Evolutionary conservation across 1,140 invertebrate species (phyloP).

Genomic region (Lepidurus packardi): DNA sequence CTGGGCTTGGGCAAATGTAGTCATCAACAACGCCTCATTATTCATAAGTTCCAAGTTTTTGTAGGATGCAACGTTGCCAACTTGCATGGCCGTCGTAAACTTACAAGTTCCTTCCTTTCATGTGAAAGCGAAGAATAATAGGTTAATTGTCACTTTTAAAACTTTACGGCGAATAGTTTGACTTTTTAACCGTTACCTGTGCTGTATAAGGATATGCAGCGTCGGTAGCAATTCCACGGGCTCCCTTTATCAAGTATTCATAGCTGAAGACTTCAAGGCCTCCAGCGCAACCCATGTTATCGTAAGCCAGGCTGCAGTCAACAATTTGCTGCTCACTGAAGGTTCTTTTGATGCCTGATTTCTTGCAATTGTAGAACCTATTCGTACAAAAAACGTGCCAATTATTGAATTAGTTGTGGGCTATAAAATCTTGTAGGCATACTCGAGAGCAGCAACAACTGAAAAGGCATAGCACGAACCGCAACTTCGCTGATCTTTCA

Average conservation of each 20-base stretch:
- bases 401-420: not conserved
- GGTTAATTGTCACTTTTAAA: not conserved
- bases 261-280: constrained; percentile 45
- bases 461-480: constrained; percentile 47
- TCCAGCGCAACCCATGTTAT: constrained; percentile 62
- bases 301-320: constrained; percentile 52
- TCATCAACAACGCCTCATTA: too few species aligned
- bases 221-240: not conserved
- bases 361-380: not conserved
- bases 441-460: constrained; percentile 38
- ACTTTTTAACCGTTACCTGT: not conserved
- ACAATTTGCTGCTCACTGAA: constrained; percentile 55
- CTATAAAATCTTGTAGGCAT: constrained; percentile 35
- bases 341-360: not conserved
- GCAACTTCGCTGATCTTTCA: constrained; percentile 41
- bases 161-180: not conserved
- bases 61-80: not conserved
- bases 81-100: not conserved
- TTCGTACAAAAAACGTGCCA: too few species aligned
- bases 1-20: not conserved
- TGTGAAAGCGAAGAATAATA: too few species aligned
- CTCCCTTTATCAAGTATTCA: not conserved
- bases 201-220: not conserved
- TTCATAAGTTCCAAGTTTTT: too few species aligned
- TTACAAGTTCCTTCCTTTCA: not conserved